Base-by-base conservation (phyloP, 2,888 invertebrate genomes). In the Meandrusa payeni region DNA sequence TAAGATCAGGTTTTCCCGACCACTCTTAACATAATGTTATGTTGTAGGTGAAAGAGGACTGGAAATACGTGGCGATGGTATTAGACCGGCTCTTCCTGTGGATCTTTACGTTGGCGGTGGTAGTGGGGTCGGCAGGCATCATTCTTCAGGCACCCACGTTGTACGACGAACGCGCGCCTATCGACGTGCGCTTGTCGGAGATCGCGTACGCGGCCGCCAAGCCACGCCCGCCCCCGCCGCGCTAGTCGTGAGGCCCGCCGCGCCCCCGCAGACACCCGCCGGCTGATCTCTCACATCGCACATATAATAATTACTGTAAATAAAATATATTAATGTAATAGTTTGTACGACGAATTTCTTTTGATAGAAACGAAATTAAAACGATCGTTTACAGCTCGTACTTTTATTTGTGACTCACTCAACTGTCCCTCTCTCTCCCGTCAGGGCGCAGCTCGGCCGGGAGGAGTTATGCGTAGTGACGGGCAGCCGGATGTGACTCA, bases 1-100 rank as follows among this genome's bases (percentile, higher is more conserved):
- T n/a, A n/a, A n/a, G n/a, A n/a, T n/a, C n/a, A n/a, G n/a, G n/a
- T n/a, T n/a, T n/a, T n/a, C n/a, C n/a, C n/a, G n/a, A n/a, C n/a
- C n/a, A n/a, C n/a, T n/a, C n/a, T n/a, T n/a, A n/a, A n/a, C n/a
- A n/a, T n/a, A n/a, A n/a, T n/a, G n/a, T n/a, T n/a, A n/a, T n/a
- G n/a, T n/a, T n/a, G n/a, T 68, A 96, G 96, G 95, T 96, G 58
- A 96, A 96, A 86, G 97, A 98, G 89, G 98, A 98, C 89, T 98
- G 98, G 98, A 98, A 98, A 81, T 98, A 97, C 86, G 97, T 98
- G 59, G 98, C 98, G 51, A 97, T 98, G 96, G 98, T 98, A 55
- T 90, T 98, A 74, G 98, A 98, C 86, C 92, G 98, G 51, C 90
- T 99, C 67, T 98, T 98, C 89, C 91, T 98, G 64, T 97, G 97